Evolutionary conservation across 2,113 vertebrate genomes (phyloP), one percentile per base, ranked within the genome.

Genomic region (Donacobius atricapilla): DNA sequence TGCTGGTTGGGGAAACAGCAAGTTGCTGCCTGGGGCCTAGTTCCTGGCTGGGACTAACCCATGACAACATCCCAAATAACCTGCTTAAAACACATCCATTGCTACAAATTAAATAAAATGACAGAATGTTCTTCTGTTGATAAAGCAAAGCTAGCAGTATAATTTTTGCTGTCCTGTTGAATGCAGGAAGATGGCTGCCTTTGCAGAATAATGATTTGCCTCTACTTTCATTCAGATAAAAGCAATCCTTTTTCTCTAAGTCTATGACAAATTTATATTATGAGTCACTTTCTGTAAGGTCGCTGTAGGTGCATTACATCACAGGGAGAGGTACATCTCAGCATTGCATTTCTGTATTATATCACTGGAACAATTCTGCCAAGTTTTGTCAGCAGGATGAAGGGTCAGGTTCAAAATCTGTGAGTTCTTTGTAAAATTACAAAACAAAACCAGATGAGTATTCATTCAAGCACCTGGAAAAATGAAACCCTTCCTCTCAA

Each of bases 251-350:
- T 94, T 92, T 81, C 82, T 90, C 66, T 71, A 94, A 73, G 54
- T 83, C 54, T 73, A 27, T 93, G 86, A 91, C 40, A 94, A 93
- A 84, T 85, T 65, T 63, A 53, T 94, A 89, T 77, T 87, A 90
- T 97, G 96, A 97, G 63, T 96, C 95, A 96, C 47, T 80, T 65
- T 94, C 61, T 51, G 15, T 87, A 90, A 95, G 95, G 93, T 95
- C 83, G 13, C 37, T 69, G 44, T 86, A 92, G 83, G 69, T 76
- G 65, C 93, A 94, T 96, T 96, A 95, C 90, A 92, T 94, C 95
- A 92, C 85, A 92, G 85, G 92, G 93, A 94, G 83, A 97, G 86
- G 85, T 90, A 95, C 65, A 84, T 84, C 45, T 82, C 61, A 66
- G 44, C 3, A 3, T 31, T 94, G 54, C 90, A 61, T 93, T 96